Evolutionary conservation across 2,113 vertebrate species (phyloP), one percentile per base, ranked within the genome.

Genomic region (Columbina picui): DNA sequence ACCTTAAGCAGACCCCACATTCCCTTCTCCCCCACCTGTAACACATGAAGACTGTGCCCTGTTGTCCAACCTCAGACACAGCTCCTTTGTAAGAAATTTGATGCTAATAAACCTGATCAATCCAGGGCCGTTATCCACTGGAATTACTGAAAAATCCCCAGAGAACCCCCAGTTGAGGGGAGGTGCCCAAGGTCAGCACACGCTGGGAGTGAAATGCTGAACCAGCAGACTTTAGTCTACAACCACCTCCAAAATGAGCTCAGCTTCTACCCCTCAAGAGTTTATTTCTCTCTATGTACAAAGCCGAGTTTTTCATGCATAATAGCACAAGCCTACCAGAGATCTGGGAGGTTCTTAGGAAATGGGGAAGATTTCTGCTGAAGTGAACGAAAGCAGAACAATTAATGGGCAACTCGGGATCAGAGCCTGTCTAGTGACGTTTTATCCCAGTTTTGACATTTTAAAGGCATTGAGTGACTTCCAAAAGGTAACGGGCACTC

Each of bases 41-140:
- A 18, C 65, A 25, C 0, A 0, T 9, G 50, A 65, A 47, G 67
- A 26, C 21, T 0, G 0, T 30, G 47, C 30, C 36, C 4, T 1
- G 8, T n/a, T 43, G 17, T 2, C 47, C 70, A 76, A 16, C 57
- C 39, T 65, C 14, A 27, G 53, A 29, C 39, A n/a, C 14, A 12
- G 49, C 10, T 74, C 32, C n/a, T 65, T 36, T 69, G 0, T 4
- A 23, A 27, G 15, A 60, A 5, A 39, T 39, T 22, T 4, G 12
- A 21, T 47, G n/a, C 49, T 32, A n/a, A 25, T 8, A 21, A 32
- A 4, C 30, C 20, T 56, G 38, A 38, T 14, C 32, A 68, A 80
- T 32, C 25, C 16, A 5, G 18, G 8, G 57, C 21, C 36, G 16
- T 23, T 27, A 30, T 9, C 23, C 69, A 57, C 6, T 2, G 38